Base-by-base conservation (phyloP, 2,797 vertebrate species). In the Simalia tracyae region DNA sequence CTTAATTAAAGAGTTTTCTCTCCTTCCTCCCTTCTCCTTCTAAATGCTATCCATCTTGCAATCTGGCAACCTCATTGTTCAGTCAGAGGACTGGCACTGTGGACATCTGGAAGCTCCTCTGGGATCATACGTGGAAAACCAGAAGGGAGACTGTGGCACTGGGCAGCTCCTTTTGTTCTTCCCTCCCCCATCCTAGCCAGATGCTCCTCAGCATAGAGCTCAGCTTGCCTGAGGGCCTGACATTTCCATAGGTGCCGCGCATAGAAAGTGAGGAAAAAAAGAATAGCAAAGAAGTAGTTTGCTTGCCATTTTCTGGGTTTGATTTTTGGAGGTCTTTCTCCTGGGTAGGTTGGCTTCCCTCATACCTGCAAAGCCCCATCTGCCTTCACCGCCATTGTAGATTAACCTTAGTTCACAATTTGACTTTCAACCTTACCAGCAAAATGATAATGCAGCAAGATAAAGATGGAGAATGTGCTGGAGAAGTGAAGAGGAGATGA, bases 181-280 rank as follows among this genome's bases (percentile, higher is more conserved):
- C 14, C 10, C 31, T 92, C 91, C 36, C 0, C 4, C 14, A 28
- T 89, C 5, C 56, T 88, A 63, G 0, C 12, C 76, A 88, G 87
- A 76, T 0, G 11, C 50, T 50, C 64, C n/a, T 28, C 94, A 81
- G 14, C 0, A 0, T 7, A 28, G 31, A 85, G 28, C 90, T 93
- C 5, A 0, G 31, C 87, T 92, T 0, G 0, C 88, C 0, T 0
- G 15, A 90, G 92, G 87, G 28, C 57, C 64, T 94, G 91, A 92
- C 84, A 57, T 95, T 95, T 94, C 91, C 89, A 31, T 85, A 87
- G 61, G 90, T 19, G 2, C 60, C 1, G 24, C 86, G 22, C 0
- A 0, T 26, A 91, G 91, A 93, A 95, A 61, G 87, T 2, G 22
- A 64, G 90, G 90, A 93, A 90, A 68, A 95, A 95, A 93, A 90